Evolutionary conservation across 2,797 vertebrate genomes (phyloP), one percentile per base, ranked within the genome.

Genomic region (Ctenopoma kingsleyae): DNA sequence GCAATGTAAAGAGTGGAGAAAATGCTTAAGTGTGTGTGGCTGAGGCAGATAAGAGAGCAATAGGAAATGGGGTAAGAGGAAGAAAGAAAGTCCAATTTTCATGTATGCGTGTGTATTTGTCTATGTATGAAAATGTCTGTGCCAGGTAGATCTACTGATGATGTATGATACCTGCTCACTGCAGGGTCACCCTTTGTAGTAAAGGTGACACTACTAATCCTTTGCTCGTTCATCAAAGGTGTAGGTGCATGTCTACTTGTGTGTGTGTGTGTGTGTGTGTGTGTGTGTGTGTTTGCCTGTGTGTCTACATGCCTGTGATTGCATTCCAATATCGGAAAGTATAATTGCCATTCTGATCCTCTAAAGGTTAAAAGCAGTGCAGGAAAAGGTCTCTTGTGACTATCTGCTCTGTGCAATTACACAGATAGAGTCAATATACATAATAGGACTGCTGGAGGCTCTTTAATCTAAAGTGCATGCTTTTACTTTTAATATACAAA

Each of bases 161-260:
- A 91, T 87, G 74, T 82, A 86, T 84, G 78, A 70, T 72, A 75
- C 72, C 80, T 75, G 72, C 68, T 71, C 60, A 70, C 47, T 8
- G 50, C 70, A 63, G 56, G 76, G 78, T 90, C 80, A 74, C 71
- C 75, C 23, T 83, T 62, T 67, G 72, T 71, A 56, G 58, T 49
- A 67, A 30, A 25, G 65, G 67, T 75, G 87, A 86, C 64, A 74
- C 56, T 13, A 52, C 52, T 65, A 70, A 82, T 84, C 77, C 51
- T 48, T 35, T 48, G 51, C 71, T 88, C 77, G 64, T 89, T 88
- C 80, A 86, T 87, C 84, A 89, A 60, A 67, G 35, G 55, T 48
- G 57, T 53, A 8, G 63, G 20, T 52, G 8, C 53, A 35, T 64
- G 58, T 36, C 50, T 71, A 19, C 30, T 32, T 62, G 49, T 44